Base-by-base conservation (phyloP, 64 coral and sea anemone species). In the Orbicella faveolata region DNA sequence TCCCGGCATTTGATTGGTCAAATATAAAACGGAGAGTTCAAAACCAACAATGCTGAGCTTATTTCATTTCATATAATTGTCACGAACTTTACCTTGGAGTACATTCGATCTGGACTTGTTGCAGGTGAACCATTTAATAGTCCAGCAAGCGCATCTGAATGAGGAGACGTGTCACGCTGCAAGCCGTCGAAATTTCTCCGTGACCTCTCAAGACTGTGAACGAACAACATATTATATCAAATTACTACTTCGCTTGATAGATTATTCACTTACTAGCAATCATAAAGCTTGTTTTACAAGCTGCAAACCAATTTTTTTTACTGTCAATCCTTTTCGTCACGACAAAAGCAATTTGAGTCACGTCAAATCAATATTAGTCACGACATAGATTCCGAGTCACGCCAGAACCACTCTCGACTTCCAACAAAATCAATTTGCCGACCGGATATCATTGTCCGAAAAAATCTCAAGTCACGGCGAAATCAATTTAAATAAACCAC, bases 141-240 rank as follows among this genome's bases (percentile, higher is more conserved):
- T 9, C 92, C 93, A 35, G 86, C 90, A 12, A 93, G 54, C 6
- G 91, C 72, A 77, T 93, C 91, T 17, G 89, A 73, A 55, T 75
- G 63, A 36, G 67, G 89, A 54, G 86, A 79, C 8, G 79, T 37
- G 52, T 74, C 87, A 17, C 54, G 83, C 52, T 79, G 88, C 7
- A 84, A 88, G 20, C 30, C 84, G 16, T 66, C 92, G 55, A 79
- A 25, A 85, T n/a, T 85, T 39, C 82, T 70, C 13, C 95, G 95
- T 16, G 95, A 97, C 44, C 95, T 90, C 77, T 97, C 95, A 2
- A 97, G 68, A 83, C 95, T 97, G 62, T 44, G 52, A 34, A 88
- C 9, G 6, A 20, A 74, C 75, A 26, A 87, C 52, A 55, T 34
- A 70, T 6, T 33, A 70, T 15, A 15, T 15, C 55, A 15, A 16